Conservation (phyloP, 2,797 vertebrate genomes). For the Clarias fuscus region DNA sequence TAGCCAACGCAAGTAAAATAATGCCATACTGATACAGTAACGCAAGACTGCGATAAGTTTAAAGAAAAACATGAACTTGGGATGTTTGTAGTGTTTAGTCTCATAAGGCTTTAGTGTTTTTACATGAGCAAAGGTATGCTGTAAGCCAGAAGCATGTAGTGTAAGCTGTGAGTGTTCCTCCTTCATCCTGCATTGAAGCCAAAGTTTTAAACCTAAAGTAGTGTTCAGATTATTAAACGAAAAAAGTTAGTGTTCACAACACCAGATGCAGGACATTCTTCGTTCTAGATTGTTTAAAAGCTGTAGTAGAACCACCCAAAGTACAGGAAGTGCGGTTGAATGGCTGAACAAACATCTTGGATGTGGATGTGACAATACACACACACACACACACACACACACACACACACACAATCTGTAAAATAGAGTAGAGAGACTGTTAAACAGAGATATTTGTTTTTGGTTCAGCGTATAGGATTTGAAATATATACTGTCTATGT, state of each 20-base stretch:
- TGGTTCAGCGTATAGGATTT: not conserved
- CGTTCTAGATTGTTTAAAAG: not conserved
- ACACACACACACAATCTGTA: not conserved
- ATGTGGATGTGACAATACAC: constrained; percentile 1
- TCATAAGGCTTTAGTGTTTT: not conserved
- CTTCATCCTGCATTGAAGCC: not conserved
- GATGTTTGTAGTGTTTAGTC: not conserved
- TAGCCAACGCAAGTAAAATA: not conserved
- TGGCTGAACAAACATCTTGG: constrained; percentile 10
- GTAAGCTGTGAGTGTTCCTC: not conserved
- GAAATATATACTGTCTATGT: not conserved
- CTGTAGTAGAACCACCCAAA: not conserved
- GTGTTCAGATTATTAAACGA: not conserved
- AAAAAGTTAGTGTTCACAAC: not conserved
- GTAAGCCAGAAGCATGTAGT: not conserved
- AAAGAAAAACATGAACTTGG: not conserved
- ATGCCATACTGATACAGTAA: not conserved
- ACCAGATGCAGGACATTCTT: not conserved
- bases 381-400: not conserved
- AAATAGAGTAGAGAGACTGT: not conserved
- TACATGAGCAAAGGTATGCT: not conserved
- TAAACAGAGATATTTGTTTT: not conserved
- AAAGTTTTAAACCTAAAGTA: not conserved
- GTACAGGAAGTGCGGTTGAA: not conserved
- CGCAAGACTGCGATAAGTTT: not conserved